Percentiles rank a stretch among this genome's conserved stretches.
These are phyloP conservation scores for Galeruca laticollis DNA, from an alignment of 2,888 invertebrate genomes.

Conservation along the genomic window DNA sequence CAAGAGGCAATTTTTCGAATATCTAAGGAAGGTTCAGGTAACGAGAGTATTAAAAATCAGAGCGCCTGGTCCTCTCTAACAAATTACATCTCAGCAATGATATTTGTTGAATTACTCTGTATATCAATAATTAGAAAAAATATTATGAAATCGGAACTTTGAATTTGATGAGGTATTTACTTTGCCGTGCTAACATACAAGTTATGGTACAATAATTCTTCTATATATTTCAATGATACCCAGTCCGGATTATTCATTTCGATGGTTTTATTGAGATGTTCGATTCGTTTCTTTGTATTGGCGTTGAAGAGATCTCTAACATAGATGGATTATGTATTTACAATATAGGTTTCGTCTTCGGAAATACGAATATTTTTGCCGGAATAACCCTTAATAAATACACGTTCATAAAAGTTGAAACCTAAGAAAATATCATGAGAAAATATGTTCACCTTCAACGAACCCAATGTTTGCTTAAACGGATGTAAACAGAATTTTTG, in stretches of 20 bases:
- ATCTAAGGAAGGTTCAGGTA: no score
- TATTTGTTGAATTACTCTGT: no score
- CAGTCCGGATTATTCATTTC: not conserved
- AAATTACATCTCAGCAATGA: no score
- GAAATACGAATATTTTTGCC: constrained; percentile 9
- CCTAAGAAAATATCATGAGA: constrained; percentile 21
- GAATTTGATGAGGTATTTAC: no score
- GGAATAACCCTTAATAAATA: constrained; percentile 13
- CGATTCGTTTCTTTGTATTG: constrained; percentile 18
- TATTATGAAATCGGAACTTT: no score
- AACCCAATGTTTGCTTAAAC: not conserved
- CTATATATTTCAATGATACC: not conserved
- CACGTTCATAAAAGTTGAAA: constrained; percentile 1
- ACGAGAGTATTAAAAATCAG: no score
- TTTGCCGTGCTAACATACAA: no score
- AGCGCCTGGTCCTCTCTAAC: no score
- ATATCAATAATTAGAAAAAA: no score
- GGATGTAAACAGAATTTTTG: no score
- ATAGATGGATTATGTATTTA: constrained; percentile 23
- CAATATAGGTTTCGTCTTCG: constrained; percentile 10
- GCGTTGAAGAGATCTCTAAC: constrained; percentile 17
- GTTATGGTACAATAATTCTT: no score
- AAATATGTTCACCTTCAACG: constrained; percentile 2
- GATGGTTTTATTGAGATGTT: constrained; percentile 31
- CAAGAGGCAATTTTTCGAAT: no score